These are phyloP conservation scores for Margaritifera margaritifera DNA, from an alignment of 2,888 invertebrate genomes.

Conservation along the genomic window DNA sequence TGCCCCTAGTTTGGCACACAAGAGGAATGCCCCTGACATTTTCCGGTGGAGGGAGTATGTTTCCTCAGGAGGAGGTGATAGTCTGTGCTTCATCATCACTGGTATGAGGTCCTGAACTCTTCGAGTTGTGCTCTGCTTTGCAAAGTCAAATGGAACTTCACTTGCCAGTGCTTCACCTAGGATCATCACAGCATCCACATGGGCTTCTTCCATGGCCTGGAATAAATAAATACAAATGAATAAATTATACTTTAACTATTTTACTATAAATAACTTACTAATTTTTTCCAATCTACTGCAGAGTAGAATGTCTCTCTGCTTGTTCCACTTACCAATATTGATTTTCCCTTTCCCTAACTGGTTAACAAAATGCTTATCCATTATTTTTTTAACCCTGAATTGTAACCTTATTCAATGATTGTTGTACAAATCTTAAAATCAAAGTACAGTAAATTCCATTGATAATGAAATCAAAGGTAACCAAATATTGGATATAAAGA, in stretches of 20 bases:
- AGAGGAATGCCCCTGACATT: constrained; percentile 93
- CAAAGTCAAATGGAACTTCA: constrained; percentile 89
- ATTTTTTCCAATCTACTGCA: too few species aligned
- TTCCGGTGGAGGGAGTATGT: constrained; percentile 98
- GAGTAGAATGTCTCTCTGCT: too few species aligned
- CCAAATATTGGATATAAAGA: too few species aligned
- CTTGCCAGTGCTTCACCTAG: constrained; percentile 93
- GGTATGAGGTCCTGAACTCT: constrained; percentile 88
- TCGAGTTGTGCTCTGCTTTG: constrained; percentile 86
- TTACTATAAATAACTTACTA: too few species aligned
- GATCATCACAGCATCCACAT: constrained; percentile 96
- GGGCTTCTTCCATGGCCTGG: constrained; percentile 92
- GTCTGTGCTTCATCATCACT: constrained; percentile 92
- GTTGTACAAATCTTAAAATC: too few species aligned
- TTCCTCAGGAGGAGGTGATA: constrained; percentile 98
- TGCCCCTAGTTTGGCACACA: constrained; percentile 90
- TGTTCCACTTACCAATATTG: too few species aligned
- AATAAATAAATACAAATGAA: constrained; percentile 2
- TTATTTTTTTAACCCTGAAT: too few species aligned
- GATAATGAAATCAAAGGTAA: too few species aligned
- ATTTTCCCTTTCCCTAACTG: too few species aligned
- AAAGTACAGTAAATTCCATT: too few species aligned
- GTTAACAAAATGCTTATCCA: too few species aligned
- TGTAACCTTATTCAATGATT: too few species aligned
- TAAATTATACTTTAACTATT: not conserved